A percentile compares a stretch with the other conserved stretches of the same genome.
phyloP scores from a whole-genome alignment of 2,797 vertebrate genomes.

The Aldrovandia affinis region DNA sequence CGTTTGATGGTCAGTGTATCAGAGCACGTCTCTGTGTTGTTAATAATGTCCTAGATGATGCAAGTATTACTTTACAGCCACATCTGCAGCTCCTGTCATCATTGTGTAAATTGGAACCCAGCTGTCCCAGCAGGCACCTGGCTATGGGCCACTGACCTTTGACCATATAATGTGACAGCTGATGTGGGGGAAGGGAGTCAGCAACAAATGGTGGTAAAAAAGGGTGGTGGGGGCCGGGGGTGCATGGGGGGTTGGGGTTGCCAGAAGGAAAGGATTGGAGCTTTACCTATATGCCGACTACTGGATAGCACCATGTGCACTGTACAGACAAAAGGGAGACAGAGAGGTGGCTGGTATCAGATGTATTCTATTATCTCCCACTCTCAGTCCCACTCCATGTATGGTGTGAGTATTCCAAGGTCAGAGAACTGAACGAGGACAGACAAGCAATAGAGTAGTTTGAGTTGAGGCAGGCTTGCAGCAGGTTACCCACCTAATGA shows the following conservation, averaged over 20 bases:
- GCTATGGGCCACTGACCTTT: slow-evolving; percentile 64
- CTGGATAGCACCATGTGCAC: slow-evolving; percentile 33
- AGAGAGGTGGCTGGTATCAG: slow-evolving; percentile 40
- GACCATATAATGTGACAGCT: slow-evolving; percentile 55
- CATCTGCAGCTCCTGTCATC: slow-evolving; percentile 60
- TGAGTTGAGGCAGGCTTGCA: neutral
- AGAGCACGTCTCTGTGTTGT: neutral
- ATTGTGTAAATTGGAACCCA: slow-evolving; percentile 63
- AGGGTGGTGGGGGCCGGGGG: slow-evolving; percentile 13
- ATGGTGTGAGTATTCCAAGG: slow-evolving; percentile 15
- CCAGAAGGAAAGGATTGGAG: slow-evolving; percentile 8
- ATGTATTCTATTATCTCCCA: slow-evolving; percentile 46
- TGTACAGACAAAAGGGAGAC: slow-evolving; percentile 24
- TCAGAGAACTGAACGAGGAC: neutral
- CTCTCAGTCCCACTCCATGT: slow-evolving; percentile 24
- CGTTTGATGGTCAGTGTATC: neutral
- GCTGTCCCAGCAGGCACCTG: slow-evolving; percentile 74
- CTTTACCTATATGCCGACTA: slow-evolving; percentile 42
- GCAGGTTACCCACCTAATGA: neutral
- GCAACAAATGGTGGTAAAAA: slow-evolving; percentile 65
- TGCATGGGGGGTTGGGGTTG: slow-evolving; percentile 19
- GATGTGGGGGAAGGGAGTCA: slow-evolving; percentile 57
- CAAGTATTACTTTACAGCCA: slow-evolving; percentile 44
- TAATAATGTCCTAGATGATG: slow-evolving; percentile 22
- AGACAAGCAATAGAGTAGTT: neutral